Evolutionary conservation across 1,140 invertebrate genomes (phyloP).

Genomic region (Drosophila sp.): DNA sequence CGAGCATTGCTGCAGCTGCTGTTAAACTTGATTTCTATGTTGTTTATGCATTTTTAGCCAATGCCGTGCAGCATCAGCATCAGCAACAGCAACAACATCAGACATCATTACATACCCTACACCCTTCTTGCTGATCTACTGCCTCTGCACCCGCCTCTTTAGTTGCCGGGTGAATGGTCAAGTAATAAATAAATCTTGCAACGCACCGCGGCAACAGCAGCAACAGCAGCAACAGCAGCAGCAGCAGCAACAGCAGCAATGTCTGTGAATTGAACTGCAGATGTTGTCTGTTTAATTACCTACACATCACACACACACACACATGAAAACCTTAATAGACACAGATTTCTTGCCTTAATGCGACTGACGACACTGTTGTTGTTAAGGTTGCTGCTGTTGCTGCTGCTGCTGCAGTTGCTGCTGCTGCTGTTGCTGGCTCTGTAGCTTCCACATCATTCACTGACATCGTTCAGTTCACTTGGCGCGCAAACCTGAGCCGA

Average conservation of each 20-base stretch:
- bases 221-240: slow-evolving; percentile 22
- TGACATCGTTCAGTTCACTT: slow-evolving; percentile 31
- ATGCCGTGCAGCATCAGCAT: slow-evolving; percentile 37
- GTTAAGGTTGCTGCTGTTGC: slow-evolving; percentile 21
- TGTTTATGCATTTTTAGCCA: slow-evolving; percentile 60
- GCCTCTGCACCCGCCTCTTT: not conserved
- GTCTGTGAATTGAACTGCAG: slow-evolving; percentile 60
- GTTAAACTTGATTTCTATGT: slow-evolving; percentile 71
- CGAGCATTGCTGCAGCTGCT: slow-evolving; percentile 9
- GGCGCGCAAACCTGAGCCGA: slow-evolving; percentile 36
- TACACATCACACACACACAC: slow-evolving; percentile 29
- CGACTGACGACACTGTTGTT: slow-evolving; percentile 26
- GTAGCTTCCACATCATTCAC: slow-evolving; percentile 19
- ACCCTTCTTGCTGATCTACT: slow-evolving; percentile 1
- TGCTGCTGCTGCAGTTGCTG: slow-evolving; percentile 2
- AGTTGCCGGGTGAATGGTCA: slow-evolving; percentile 57
- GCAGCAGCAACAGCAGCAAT: slow-evolving; percentile 24
- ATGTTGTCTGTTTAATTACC: slow-evolving; percentile 77
- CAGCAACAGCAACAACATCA: not conserved
- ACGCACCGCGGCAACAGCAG: slow-evolving; percentile 26
- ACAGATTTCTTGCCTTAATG: slow-evolving; percentile 42
- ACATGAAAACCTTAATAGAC: slow-evolving; percentile 30
- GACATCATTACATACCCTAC: no score
- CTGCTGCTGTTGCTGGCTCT: slow-evolving; percentile 18
- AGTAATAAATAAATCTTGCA: slow-evolving; percentile 72